Conservation (phyloP, 2,888 invertebrate genomes). For the Euzophera pinguis region DNA sequence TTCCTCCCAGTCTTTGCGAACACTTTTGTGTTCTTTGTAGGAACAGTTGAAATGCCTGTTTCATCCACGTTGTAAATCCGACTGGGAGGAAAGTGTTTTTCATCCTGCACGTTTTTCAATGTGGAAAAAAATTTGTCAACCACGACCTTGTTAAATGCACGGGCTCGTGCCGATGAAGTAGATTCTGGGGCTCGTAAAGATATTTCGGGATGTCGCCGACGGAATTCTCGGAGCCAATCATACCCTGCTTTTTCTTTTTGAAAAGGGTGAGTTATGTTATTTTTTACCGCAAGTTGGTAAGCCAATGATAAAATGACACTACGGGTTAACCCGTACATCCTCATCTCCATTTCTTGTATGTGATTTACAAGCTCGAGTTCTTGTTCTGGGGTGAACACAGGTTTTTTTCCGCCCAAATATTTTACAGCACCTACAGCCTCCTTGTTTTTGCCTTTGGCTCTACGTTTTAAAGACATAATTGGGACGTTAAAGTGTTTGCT, state of each 20-base stretch:
- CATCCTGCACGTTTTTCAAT: background rate
- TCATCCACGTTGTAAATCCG: constrained; percentile 43
- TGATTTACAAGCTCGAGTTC: background rate
- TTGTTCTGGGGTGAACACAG: background rate
- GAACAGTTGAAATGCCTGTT: constrained; percentile 39
- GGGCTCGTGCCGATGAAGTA: background rate
- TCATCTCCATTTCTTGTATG: background rate
- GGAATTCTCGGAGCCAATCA: background rate
- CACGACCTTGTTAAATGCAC: background rate
- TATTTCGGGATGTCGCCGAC: background rate
- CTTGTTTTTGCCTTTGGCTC: constrained; percentile 21
- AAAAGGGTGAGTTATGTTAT: constrained; percentile 17
- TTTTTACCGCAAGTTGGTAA: background rate
- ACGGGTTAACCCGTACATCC: constrained; percentile 1
- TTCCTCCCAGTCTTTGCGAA: constrained; percentile 34
- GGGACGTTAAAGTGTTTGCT: constrained; percentile 21
- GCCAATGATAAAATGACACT: background rate
- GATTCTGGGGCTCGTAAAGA: background rate
- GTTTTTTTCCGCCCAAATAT: constrained; percentile 17
- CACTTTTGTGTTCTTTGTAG: constrained; percentile 32
- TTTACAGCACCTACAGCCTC: constrained; percentile 18
- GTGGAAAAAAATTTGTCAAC: background rate
- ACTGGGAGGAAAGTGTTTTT: constrained; percentile 19
- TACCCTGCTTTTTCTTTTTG: background rate
- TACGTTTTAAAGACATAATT: constrained; percentile 22